phyloP scores from a whole-genome alignment of 2,113 vertebrate genomes.

The Callospermophilus lateralis region DNA sequence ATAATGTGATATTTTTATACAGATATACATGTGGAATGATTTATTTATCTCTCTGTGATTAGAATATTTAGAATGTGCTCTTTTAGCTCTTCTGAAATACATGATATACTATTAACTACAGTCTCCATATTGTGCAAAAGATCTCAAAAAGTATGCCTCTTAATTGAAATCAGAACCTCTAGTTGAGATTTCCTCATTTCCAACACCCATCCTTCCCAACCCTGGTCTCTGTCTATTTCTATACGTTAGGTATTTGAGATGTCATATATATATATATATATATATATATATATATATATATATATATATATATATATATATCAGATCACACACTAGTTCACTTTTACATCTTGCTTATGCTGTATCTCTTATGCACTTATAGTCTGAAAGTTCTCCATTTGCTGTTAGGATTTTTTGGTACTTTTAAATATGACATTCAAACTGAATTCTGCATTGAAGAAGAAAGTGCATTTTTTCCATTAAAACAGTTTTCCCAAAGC shows the following conservation, averaged over 20 bases:
- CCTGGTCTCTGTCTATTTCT: background rate
- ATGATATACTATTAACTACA: background rate
- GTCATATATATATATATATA: too few species aligned
- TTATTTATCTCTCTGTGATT: background rate
- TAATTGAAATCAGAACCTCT: background rate
- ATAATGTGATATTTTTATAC: background rate
- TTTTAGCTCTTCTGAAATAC: background rate
- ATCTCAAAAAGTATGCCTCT: background rate
- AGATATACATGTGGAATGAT: background rate
- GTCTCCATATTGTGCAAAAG: background rate
- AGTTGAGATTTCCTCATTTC: background rate
- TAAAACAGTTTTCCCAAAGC: background rate
- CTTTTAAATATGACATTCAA: background rate
- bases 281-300: too few species aligned
- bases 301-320: too few species aligned
- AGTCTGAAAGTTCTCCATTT: conserved; percentile 3
- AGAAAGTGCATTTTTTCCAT: background rate
- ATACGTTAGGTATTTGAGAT: background rate
- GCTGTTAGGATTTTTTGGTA: background rate
- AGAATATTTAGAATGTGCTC: background rate
- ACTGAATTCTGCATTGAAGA: background rate
- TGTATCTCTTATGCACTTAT: background rate
- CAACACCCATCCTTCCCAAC: background rate
- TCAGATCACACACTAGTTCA: background rate
- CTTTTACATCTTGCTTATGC: background rate